Evolutionary conservation across 2,113 vertebrate species (phyloP).

Genomic region (Saguinus midas): DNA sequence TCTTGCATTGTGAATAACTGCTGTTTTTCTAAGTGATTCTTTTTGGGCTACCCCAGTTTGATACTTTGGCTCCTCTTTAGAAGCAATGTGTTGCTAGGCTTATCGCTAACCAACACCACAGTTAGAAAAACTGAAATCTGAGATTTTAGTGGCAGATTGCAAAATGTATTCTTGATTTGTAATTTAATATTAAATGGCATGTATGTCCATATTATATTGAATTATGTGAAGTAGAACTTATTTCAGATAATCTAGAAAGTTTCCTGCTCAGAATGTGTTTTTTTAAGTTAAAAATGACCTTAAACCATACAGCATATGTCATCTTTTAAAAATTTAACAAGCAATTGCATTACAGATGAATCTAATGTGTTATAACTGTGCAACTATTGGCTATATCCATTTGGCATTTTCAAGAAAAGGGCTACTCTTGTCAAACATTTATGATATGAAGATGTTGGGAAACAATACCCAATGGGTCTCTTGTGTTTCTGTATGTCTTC

Average conservation of each 20-base stretch:
- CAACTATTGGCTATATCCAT: neutral
- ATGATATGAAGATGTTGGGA: neutral
- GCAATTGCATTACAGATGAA: neutral
- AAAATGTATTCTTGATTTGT: neutral
- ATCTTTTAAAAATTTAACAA: neutral
- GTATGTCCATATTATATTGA: conserved; percentile 26
- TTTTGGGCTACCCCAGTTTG: neutral
- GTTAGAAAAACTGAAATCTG: fast-evolving
- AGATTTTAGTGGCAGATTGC: neutral
- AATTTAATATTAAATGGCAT: conserved; percentile 60
- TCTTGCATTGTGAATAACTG: neutral
- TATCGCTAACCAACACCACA: neutral
- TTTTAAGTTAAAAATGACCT: conserved; percentile 8
- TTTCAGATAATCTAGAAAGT: conserved; percentile 30
- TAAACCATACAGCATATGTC: neutral
- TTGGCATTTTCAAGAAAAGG: neutral
- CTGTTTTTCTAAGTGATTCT: conserved; percentile 48
- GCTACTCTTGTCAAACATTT: neutral
- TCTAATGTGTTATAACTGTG: neutral
- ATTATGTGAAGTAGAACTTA: neutral
- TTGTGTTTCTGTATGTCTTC: neutral
- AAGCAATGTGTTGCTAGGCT: neutral
- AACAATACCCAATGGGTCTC: neutral
- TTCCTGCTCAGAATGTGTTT: conserved; percentile 49
- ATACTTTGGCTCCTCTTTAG: neutral